Conservation (phyloP, 2,113 vertebrate genomes). For the Rhodinocichla rosea region DNA sequence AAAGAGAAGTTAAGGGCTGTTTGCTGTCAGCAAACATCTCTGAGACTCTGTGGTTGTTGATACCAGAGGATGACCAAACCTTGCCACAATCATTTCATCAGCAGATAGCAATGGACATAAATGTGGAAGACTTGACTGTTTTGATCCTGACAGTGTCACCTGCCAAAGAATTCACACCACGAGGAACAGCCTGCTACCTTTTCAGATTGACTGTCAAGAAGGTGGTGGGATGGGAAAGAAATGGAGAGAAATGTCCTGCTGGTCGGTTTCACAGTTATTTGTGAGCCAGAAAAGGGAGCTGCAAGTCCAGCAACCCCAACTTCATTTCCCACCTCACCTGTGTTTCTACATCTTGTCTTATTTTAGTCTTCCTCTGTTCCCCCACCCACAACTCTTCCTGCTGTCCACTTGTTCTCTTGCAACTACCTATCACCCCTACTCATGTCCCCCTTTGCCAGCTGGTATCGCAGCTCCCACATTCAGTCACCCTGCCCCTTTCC, state of each 20-base stretch:
- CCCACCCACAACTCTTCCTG: not conserved
- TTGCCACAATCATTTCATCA: not conserved
- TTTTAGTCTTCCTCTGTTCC: not conserved
- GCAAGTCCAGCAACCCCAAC: not conserved
- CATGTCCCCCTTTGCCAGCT: not conserved
- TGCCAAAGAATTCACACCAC: not conserved
- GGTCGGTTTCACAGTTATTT: not conserved
- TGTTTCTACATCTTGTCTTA: not conserved
- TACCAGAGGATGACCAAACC: not conserved
- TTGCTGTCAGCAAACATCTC: not conserved
- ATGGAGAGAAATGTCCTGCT: not conserved
- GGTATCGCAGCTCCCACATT: not conserved
- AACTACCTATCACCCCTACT: not conserved
- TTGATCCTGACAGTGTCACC: not conserved
- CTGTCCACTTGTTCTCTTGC: not conserved
- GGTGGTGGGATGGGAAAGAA: not conserved
- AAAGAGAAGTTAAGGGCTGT: not conserved
- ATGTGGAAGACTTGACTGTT: not conserved
- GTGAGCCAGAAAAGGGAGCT: not conserved
- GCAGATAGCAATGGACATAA: accelerated
- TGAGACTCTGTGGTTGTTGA: not conserved
- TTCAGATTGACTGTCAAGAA: not conserved
- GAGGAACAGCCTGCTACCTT: not conserved
- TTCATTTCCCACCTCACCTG: not conserved
- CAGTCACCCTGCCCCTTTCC: not conserved